phyloP scores from a whole-genome alignment of 2,113 vertebrate species.

The Prionailurus bengalensis region DNA sequence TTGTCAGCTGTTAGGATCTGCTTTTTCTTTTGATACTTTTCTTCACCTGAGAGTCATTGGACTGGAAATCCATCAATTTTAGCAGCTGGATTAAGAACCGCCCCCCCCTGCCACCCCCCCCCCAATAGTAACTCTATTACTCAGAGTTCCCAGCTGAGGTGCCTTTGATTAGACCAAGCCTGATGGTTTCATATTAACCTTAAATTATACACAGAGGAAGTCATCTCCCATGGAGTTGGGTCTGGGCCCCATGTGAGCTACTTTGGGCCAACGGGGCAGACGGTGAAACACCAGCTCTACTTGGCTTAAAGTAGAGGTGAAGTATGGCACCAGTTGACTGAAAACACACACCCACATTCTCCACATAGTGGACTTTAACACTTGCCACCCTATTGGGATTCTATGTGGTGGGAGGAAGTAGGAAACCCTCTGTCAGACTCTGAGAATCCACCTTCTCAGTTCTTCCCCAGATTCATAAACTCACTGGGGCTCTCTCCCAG shows the following conservation, averaged over 20 bases:
- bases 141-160: constrained; percentile 68
- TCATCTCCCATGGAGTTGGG: background rate
- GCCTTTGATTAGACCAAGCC: constrained; percentile 67
- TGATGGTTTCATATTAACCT: constrained; percentile 62
- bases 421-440: background rate
- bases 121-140: constrained; percentile 54
- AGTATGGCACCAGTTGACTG: background rate
- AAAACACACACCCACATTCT: background rate
- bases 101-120: background rate
- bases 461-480: background rate
- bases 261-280: background rate
- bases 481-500: background rate
- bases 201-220: constrained; percentile 48
- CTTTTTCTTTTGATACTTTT: constrained; percentile 63
- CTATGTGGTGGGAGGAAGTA: accelerated
- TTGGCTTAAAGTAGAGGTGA: constrained; percentile 5
- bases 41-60: constrained; percentile 73
- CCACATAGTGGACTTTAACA: background rate
- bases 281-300: background rate
- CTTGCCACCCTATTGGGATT: background rate
- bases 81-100: constrained; percentile 64
- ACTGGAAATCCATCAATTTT: constrained; percentile 63
- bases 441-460: background rate
- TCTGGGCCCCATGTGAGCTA: constrained; percentile 7
- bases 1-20: constrained; percentile 51